Conservation (phyloP, 2,113 vertebrate genomes). For the Dissostichus mawsoni region DNA sequence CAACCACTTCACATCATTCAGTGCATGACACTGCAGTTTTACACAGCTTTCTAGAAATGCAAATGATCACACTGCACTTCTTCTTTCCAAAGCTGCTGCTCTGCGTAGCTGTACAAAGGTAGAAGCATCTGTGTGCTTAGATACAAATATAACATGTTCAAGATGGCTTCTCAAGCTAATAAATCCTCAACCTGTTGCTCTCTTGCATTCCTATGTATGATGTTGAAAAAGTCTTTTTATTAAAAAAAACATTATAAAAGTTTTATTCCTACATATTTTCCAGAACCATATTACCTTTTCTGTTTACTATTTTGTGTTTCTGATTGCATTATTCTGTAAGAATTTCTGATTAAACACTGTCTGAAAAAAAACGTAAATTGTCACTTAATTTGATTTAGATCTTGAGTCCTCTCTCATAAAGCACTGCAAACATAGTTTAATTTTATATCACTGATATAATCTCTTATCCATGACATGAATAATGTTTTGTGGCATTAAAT, state of each 20-base stretch:
- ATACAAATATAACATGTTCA: no score
- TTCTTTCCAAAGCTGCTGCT: not conserved
- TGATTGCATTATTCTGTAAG: not conserved
- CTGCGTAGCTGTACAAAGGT: not conserved
- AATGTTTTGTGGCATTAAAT: not conserved
- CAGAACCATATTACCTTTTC: not conserved
- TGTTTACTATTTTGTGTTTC: slow-evolving; percentile 1
- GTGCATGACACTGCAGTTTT: slow-evolving; percentile 70
- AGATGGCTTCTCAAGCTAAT: no score
- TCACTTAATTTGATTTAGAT: no score
- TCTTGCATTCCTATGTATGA: not conserved
- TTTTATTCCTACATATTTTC: not conserved
- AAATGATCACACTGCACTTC: not conserved
- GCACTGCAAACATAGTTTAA: not conserved
- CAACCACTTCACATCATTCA: slow-evolving; percentile 87
- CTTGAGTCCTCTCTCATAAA: no score
- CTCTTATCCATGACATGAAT: no score
- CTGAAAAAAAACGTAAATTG: not conserved
- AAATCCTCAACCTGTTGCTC: not conserved
- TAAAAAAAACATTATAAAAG: not conserved
- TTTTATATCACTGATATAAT: no score
- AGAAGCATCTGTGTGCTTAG: not conserved
- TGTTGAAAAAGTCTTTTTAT: not conserved
- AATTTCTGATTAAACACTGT: not conserved
- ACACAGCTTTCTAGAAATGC: no score